These are phyloP conservation scores for Ceriagrion tenellum DNA, from an alignment of 2,888 invertebrate genomes.

Conservation along the genomic window DNA sequence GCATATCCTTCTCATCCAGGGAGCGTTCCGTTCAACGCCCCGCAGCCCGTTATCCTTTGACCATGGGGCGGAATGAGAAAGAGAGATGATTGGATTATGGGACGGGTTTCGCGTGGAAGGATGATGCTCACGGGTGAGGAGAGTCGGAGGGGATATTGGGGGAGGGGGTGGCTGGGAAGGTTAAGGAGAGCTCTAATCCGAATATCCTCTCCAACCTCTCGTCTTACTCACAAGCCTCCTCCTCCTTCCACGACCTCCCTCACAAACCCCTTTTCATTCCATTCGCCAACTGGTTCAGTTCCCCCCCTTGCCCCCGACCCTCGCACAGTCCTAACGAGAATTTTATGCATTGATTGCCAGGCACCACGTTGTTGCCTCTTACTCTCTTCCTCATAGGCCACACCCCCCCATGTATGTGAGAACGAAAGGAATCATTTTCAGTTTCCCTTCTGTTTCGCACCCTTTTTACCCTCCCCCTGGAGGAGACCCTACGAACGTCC, in stretches of 20 bases:
- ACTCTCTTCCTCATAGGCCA: neutral
- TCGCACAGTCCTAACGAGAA: constrained; percentile 26
- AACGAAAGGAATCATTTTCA: neutral
- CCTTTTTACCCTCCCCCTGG: too few relatives aligned
- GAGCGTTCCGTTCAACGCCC: neutral
- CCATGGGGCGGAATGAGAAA: constrained; percentile 58
- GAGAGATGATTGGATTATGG: constrained; percentile 27
- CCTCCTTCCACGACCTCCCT: neutral
- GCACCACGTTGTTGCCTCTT: neutral
- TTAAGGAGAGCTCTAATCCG: constrained; percentile 35
- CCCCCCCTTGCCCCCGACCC: neutral
- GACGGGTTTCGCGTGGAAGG: neutral
- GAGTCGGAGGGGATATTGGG: neutral
- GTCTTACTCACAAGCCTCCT: too few relatives aligned
- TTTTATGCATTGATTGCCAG: constrained; percentile 51
- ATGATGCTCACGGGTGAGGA: neutral
- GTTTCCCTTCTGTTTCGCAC: constrained; percentile 13
- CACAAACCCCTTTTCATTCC: neutral
- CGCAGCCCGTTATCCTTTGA: constrained; percentile 30
- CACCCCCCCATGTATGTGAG: neutral
- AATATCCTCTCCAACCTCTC: neutral
- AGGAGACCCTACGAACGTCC: neutral
- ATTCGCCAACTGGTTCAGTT: neutral
- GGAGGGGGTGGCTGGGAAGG: neutral
- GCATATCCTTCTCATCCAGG: neutral